Evolutionary conservation across 1,140 invertebrate species (phyloP).

Genomic region (Dinoponera quadriceps): DNA sequence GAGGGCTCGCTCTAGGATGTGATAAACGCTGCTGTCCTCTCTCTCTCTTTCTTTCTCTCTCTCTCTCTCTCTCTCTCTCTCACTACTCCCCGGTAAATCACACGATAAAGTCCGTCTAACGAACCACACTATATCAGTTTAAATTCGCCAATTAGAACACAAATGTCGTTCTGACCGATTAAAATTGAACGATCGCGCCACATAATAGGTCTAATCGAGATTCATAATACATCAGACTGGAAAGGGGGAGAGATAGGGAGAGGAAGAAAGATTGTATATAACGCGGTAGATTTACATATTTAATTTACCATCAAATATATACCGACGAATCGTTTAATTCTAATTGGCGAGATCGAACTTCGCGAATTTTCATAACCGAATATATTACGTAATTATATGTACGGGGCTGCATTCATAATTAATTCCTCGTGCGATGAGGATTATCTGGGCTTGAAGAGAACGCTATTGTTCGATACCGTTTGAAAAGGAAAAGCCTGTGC

Average conservation of each 20-base stretch:
- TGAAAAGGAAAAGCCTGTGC: too few species aligned
- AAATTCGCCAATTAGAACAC: slow-evolving; percentile 5
- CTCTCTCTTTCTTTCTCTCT: too few species aligned
- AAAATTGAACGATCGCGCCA: slow-evolving; percentile 20
- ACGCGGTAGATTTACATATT: slow-evolving; percentile 20
- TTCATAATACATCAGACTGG: slow-evolving; percentile 5
- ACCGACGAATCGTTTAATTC: slow-evolving; percentile 37
- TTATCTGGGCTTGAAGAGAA: too few species aligned
- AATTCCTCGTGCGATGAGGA: too few species aligned
- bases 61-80: slow-evolving; percentile 17
- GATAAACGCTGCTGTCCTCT: too few species aligned
- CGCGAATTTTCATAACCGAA: not conserved
- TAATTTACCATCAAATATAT: slow-evolving; percentile 41
- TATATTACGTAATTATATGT: slow-evolving; percentile 33
- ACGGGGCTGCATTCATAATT: not conserved
- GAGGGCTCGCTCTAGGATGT: too few species aligned
- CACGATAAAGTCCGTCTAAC: too few species aligned
- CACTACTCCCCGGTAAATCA: too few species aligned
- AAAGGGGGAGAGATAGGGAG: too few species aligned
- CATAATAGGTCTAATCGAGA: not conserved
- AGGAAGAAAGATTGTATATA: too few species aligned
- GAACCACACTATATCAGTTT: not conserved
- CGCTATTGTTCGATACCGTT: too few species aligned
- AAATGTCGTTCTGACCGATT: not conserved
- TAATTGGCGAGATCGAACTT: not conserved